phyloP scores from a whole-genome alignment of 2,888 invertebrate genomes.

The Fissipunctia ypsillon region DNA sequence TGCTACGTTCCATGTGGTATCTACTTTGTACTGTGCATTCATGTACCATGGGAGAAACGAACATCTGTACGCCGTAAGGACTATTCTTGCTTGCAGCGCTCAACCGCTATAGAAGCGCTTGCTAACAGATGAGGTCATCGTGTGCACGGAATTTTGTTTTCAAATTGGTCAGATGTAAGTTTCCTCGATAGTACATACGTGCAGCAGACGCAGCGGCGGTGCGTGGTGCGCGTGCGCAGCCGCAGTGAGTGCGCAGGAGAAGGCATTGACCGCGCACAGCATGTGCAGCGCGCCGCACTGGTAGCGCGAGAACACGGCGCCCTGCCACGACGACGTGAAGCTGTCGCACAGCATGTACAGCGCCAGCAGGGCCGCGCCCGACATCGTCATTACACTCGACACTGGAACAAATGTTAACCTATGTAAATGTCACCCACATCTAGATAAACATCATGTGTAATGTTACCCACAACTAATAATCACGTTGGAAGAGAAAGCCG shows the following conservation, averaged over 20 bases:
- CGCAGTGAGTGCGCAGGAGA: constrained; percentile 97
- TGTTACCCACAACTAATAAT: no score
- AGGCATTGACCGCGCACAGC: constrained; percentile 96
- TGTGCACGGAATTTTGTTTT: no score
- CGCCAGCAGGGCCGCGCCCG: constrained; percentile 95
- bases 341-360: constrained; percentile 98
- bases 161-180: no score
- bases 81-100: no score
- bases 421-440: not conserved
- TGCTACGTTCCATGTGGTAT: not conserved
- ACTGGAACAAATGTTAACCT: constrained; percentile 20
- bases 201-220: constrained; percentile 85
- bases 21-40: no score
- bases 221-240: constrained; percentile 94
- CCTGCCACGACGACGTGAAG: constrained; percentile 99
- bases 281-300: constrained; percentile 80
- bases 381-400: constrained; percentile 91
- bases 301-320: constrained; percentile 95
- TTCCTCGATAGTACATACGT: no score
- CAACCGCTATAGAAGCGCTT: no score
- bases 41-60: no score
- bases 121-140: no score
- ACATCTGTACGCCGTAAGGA: no score
- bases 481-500: no score
- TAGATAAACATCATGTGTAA: not conserved